Base-by-base conservation (phyloP, 2,888 invertebrate genomes). In the Andrena dorsata region DNA sequence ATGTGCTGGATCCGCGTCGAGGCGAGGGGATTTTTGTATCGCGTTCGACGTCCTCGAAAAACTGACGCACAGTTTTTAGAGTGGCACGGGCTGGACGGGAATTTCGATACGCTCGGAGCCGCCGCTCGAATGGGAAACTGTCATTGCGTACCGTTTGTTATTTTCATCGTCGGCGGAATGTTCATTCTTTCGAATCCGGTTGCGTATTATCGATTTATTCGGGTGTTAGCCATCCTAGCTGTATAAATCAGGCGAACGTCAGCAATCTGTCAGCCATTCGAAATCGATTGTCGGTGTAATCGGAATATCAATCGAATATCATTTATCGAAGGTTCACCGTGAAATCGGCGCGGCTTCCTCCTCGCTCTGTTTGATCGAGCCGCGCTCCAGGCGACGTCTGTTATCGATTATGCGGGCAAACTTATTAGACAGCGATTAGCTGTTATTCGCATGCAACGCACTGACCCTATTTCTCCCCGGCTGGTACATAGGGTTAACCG, bases 401-500 rank as follows among this genome's bases (percentile, higher is more conserved):
- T 84, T 88, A 88, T 88, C 87, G 88, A 88, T 88, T 88, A 87
- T 88, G 88, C 83, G 88, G 88, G 81, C 82, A 86, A 88, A 88
- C 84, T 87, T 87, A 87, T 87, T 87, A 87, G 86, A 89, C 86
- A 88, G 82, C 87, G 88, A 90, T 90, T 89, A 90, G 86, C 86
- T 85, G 90, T 89, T 88, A 87, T 87, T 88, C 88, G 84, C 86
- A 88, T 87, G 87, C 85, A 84, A 86, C 86, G 84, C 85, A 82
- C 84, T 89, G 90, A 90, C 88, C 90, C 88, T 87, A 84, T 88
- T 87, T 85, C 88, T 76, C 75, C 63, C 78, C 75, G 60, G 74
- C 83, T 64, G 83, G 81, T 82, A 74, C 77, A 82, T 79, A 82
- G 84, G 88, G 88, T 90, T 88, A 84, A 87, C 91, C 91, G 83